These are phyloP conservation scores for Turritopsis dohrnii DNA, from an alignment of 30 jellyfish, hydroid and myxozoan genomes.

Conservation along the genomic window DNA sequence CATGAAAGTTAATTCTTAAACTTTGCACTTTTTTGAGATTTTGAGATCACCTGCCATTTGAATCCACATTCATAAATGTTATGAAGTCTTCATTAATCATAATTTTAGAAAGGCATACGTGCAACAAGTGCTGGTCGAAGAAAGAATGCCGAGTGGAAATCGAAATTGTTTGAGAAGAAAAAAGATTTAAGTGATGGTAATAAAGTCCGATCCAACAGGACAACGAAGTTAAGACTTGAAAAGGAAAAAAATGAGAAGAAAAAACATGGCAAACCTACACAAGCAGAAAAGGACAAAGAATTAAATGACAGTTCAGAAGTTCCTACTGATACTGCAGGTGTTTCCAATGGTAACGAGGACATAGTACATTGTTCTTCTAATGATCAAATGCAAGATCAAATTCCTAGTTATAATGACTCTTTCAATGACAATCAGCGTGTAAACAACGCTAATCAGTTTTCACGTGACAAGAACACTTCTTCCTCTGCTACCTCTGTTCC, in stretches of 20 bases:
- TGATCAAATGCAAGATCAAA: neutral
- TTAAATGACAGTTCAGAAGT: neutral
- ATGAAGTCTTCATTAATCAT: no score
- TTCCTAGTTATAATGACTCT: no score
- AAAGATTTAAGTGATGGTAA: neutral
- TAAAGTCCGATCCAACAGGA: slow-evolving; percentile 8
- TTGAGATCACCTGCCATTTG: no score
- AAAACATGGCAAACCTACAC: neutral
- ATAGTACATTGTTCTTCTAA: neutral
- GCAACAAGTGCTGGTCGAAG: slow-evolving; percentile 44
- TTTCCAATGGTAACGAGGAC: neutral
- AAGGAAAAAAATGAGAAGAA: neutral
- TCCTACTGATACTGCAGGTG: neutral
- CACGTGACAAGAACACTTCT: neutral
- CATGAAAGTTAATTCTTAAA: no score
- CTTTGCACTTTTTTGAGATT: no score
- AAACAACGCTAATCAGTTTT: neutral
- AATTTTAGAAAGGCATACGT: neutral
- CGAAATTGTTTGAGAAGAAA: slow-evolving; percentile 16
- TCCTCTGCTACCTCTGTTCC: no score
- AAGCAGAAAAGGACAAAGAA: slow-evolving; percentile 1
- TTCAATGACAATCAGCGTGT: no score
- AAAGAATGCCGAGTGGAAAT: slow-evolving; percentile 20
- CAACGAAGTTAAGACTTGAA: slow-evolving; percentile 8
- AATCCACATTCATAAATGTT: slow-evolving; percentile 6